These are phyloP conservation scores for Glossosoma conforme DNA, from an alignment of 1,140 invertebrate species.

Conservation along the genomic window DNA sequence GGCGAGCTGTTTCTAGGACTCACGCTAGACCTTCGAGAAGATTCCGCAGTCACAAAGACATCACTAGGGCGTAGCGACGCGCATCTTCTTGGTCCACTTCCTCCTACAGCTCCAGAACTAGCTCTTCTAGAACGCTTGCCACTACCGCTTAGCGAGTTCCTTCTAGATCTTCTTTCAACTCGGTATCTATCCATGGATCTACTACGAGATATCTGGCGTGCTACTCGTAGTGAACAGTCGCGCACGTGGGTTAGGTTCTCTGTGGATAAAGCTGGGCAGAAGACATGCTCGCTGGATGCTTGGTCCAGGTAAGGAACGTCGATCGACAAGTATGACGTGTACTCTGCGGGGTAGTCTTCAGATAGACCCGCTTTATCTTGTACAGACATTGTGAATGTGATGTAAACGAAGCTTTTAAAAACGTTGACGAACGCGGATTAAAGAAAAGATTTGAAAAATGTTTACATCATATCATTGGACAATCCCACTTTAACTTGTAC, in stretches of 20 bases:
- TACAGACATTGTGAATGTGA: too few species aligned
- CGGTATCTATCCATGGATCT: slow-evolving; percentile 25
- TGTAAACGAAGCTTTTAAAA: too few species aligned
- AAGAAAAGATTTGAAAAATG: too few species aligned
- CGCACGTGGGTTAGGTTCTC: slow-evolving; percentile 19
- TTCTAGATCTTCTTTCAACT: slow-evolving; percentile 9
- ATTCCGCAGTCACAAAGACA: slow-evolving; percentile 39
- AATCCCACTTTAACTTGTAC: too few species aligned
- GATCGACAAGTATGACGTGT: slow-evolving; percentile 21
- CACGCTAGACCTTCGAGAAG: slow-evolving; percentile 27
- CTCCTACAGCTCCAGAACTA: slow-evolving; percentile 42
- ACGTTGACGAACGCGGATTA: too few species aligned
- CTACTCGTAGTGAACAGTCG: slow-evolving; percentile 6
- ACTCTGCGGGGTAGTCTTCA: slow-evolving; percentile 22
- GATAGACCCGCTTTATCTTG: slow-evolving; percentile 14
- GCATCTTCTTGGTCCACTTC: slow-evolving; percentile 36
- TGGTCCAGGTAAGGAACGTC: slow-evolving; percentile 22
- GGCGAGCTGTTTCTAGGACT: slow-evolving; percentile 38
- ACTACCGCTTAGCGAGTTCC: not conserved
- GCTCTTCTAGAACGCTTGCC: slow-evolving; percentile 33
- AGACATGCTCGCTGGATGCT: slow-evolving; percentile 15
- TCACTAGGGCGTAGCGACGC: slow-evolving; percentile 14
- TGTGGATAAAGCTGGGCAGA: slow-evolving; percentile 13
- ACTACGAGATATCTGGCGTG: slow-evolving; percentile 20
- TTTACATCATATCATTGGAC: too few species aligned